phyloP scores from a whole-genome alignment of 37 sponge, comb jelly and placozoan species.

The Sycon ciliatum region DNA sequence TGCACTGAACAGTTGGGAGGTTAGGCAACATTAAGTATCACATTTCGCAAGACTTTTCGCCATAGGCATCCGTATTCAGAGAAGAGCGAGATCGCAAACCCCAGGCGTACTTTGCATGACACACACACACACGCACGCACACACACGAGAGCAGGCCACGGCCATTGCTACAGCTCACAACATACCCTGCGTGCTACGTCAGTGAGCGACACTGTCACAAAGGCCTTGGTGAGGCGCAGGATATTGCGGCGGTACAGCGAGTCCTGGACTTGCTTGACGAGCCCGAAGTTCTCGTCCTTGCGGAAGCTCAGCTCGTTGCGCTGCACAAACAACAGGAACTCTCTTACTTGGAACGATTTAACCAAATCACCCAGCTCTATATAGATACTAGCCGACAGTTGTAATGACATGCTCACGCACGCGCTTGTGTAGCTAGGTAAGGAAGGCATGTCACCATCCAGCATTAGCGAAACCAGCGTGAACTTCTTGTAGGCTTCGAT shows the following conservation, averaged over 20 bases:
- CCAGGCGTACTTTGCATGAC: no score
- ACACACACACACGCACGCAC: no score
- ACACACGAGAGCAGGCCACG: no score
- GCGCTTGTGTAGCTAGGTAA: constrained; percentile 42
- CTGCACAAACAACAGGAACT: no score
- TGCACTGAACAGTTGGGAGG: no score
- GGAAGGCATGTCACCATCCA: constrained; percentile 60
- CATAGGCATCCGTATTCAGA: no score
- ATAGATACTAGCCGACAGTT: neutral
- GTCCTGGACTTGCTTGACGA: constrained; percentile 46
- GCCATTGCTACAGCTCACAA: no score
- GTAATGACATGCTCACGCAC: neutral
- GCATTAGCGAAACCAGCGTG: constrained; percentile 67
- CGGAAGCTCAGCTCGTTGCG: neutral
- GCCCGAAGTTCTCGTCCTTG: constrained; percentile 69
- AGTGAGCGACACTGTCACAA: constrained; percentile 66
- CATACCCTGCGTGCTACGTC: constrained; percentile 62
- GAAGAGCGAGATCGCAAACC: no score
- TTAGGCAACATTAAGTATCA: no score
- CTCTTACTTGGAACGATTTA: no score
- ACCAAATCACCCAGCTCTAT: neutral
- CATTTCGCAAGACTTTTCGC: no score
- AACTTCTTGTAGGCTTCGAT: constrained; percentile 93
- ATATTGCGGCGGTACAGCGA: constrained; percentile 41
- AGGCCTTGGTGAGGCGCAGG: constrained; percentile 76